Evolutionary conservation across 2,113 vertebrate genomes (phyloP), one percentile per base, ranked within the genome.

Genomic region (Dendrocopos noguchii): DNA sequence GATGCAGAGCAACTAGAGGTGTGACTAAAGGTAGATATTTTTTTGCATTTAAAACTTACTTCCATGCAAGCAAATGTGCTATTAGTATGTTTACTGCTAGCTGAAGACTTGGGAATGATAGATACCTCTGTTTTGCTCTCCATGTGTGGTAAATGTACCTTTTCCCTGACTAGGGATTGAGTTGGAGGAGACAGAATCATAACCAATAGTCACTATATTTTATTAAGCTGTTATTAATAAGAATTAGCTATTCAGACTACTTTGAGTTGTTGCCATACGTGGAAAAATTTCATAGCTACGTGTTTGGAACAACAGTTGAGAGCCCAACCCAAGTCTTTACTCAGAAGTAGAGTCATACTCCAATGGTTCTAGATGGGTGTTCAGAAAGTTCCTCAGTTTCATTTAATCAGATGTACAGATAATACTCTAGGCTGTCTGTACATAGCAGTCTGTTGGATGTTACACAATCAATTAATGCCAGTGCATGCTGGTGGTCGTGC

Each of bases 1-100:
- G 99, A 53, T 99, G 99, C 92, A 98, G 99, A 88, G 98, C 99
- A 28, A 99, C 99, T 4, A 98, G 98, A 96, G 99, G 98, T 0
- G 97, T 99, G 64, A 98, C 96, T 47, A 99, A 99, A 98, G 99
- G 99, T 99, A 91, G 34, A n/a, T 79, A 53, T 2, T 7, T 36
- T 6, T 3, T 27, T 78, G 16, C 28, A 15, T 91, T 87, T 39
- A 22, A 83, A 79, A 33, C 12, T 81, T 66, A 6, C 0, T 31
- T 28, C 6, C 15, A 12, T 66, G 22, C 68, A 34, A 18, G 6
- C n/a, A 56, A 60, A 44, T 9, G 12, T 31, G 19, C 11, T 1
- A 1, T 67, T 75, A 15, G 15, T 65, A 20, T 9, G 0, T 29
- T 20, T 55, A 47, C 17, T 34, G 24, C 36, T 72, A 34, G 12